Percentiles rank a stretch among this genome's conserved stretches.
Conservation (phyloP, 2,888 invertebrate species). For the Exocentrus adspersus region DNA sequence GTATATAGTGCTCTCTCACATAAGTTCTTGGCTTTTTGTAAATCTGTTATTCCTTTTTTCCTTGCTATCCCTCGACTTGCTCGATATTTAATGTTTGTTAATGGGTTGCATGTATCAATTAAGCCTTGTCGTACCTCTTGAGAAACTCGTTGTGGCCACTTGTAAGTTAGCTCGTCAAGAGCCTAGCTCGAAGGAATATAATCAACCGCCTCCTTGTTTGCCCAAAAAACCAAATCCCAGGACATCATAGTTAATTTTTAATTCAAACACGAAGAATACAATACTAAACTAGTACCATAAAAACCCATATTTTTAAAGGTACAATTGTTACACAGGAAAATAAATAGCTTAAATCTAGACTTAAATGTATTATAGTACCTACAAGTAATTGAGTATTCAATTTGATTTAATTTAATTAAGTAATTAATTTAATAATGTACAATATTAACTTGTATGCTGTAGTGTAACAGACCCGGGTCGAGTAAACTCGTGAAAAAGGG, state of each 20-base stretch:
- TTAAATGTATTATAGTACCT: too few relatives aligned
- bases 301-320: not conserved
- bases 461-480: too few relatives aligned
- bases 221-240: slow-evolving; percentile 20
- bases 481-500: too few relatives aligned
- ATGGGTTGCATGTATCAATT: slow-evolving; percentile 24
- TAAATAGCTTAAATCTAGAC: slow-evolving; percentile 1
- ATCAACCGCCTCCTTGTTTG: slow-evolving; percentile 16
- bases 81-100: slow-evolving; percentile 22
- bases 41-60: slow-evolving; percentile 22
- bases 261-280: not conserved
- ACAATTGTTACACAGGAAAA: not conserved
- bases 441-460: slow-evolving; percentile 3
- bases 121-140: slow-evolving; percentile 24
- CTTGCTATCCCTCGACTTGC: slow-evolving; percentile 22
- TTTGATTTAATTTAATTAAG: too few relatives aligned
- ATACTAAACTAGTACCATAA: too few relatives aligned
- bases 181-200: slow-evolving; percentile 23
- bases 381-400: too few relatives aligned
- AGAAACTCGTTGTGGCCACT: slow-evolving; percentile 24
- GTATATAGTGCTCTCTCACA: slow-evolving; percentile 26
- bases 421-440: not conserved
- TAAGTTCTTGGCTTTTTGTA: slow-evolving; percentile 22
- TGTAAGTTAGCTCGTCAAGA: slow-evolving; percentile 21
- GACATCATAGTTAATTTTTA: slow-evolving; percentile 16